A percentile compares a stretch with the other conserved stretches of the same genome.
These are phyloP conservation scores for Diplazon laetatorius DNA, from an alignment of 2,888 invertebrate genomes.

Conservation along the genomic window DNA sequence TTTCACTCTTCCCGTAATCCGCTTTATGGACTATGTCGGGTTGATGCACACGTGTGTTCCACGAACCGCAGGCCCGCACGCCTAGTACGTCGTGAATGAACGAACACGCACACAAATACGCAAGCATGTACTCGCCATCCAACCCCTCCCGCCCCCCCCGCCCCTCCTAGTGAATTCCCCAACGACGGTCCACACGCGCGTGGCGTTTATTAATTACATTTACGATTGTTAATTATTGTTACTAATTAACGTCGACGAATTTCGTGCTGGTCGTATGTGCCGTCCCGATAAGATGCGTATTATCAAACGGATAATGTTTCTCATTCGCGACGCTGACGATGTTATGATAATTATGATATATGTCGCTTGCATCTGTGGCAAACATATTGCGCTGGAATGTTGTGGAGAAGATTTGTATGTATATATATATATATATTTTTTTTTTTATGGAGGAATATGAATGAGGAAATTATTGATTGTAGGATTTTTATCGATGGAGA, in stretches of 20 bases:
- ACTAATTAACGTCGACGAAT: slow-evolving; percentile 54
- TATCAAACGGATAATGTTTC: slow-evolving; percentile 12
- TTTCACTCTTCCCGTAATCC: slow-evolving; percentile 44
- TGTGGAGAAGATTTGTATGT: too few species aligned
- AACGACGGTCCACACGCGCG: background rate
- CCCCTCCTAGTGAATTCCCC: too few species aligned
- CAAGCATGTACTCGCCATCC: too few species aligned
- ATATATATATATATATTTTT: too few species aligned
- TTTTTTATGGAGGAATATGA: too few species aligned
- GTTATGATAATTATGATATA: slow-evolving; percentile 16
- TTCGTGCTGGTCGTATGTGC: slow-evolving; percentile 9
- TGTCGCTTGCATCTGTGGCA: too few species aligned
- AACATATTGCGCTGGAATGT: too few species aligned
- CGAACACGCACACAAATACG: too few species aligned
- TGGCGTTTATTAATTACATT: slow-evolving; percentile 50
- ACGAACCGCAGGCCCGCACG: slow-evolving; percentile 5
- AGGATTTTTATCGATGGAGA: too few species aligned
- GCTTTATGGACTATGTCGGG: slow-evolving; percentile 30
- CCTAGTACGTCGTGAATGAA: slow-evolving; percentile 35
- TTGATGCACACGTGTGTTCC: slow-evolving; percentile 23
- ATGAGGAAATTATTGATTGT: too few species aligned
- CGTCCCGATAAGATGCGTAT: slow-evolving; percentile 18
- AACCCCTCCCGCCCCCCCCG: too few species aligned
- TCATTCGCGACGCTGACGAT: background rate
- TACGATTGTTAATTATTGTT: slow-evolving; percentile 47